Evolutionary conservation across 1,140 invertebrate genomes (phyloP), one percentile per base, ranked within the genome.

Genomic region (Euura lappo): DNA sequence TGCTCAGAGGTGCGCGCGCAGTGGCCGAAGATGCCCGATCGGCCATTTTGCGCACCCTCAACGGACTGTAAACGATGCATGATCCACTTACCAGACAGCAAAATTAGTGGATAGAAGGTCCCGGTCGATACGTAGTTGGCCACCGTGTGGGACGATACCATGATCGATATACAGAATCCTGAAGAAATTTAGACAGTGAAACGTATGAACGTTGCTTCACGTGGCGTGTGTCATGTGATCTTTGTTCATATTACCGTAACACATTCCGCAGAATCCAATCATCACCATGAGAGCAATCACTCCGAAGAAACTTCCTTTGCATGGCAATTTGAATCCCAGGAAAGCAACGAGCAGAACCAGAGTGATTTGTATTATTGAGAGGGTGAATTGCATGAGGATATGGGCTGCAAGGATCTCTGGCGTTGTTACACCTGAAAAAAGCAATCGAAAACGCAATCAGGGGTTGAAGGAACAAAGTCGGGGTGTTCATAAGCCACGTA

Each of bases 121-220:
- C 96, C 96, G 0, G 95, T 92, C 4, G 95, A 91, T 28, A 95
- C 88, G 82, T 96, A 96, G 87, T 97, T 95, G 0, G 96, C 94
- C 72, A 94, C 89, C 0, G 91, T 92, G 77, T 96, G 95, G 47
- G 93, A 93, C 8, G 91, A 90, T 77, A 93, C 95, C 44, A 94
- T 84, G 0, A 95, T 89, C 0, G 96, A 97, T 51, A 97, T 92
- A 1, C 96, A 89, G 77, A 98, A 93, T 28, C 94, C 91, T 91
- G 75, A 8, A 68, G 11, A 45, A 46, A 44, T 68, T 13, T 68
- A 13, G 79, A 73, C 51, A n/a, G 69, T 7, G 11, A 45, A 64
- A 68, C 44, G n/a, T 64, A 64, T 42, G 43, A 28, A 46, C 47
- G 51, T 44, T 45, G 42, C 6, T 68, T 43, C 13, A 44, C 68